These are phyloP conservation scores for Chamaetylas fuelleborni DNA, from an alignment of 2,113 vertebrate species.

Conservation along the genomic window DNA sequence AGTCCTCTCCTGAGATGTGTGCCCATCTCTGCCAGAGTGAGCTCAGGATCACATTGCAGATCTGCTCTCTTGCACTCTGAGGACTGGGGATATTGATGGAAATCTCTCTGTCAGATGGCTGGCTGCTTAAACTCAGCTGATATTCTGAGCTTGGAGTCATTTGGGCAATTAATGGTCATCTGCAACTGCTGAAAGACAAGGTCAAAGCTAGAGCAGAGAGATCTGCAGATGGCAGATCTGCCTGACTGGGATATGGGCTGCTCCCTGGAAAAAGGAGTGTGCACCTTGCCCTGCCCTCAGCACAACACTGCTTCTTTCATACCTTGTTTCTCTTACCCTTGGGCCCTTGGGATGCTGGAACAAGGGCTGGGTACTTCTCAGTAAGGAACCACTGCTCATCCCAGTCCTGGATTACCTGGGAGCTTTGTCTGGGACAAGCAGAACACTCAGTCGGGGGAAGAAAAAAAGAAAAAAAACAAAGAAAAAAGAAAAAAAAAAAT, in stretches of 20 bases:
- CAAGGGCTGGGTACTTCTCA: neutral
- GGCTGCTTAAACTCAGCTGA: conserved; percentile 52
- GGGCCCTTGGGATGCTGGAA: neutral
- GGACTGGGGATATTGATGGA: conserved; percentile 44
- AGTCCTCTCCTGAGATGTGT: neutral
- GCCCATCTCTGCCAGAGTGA: neutral
- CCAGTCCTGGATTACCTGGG: neutral
- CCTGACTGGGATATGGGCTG: neutral
- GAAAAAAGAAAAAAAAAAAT: neutral
- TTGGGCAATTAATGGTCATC: conserved; percentile 37
- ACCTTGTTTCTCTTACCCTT: neutral
- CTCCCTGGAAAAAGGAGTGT: neutral
- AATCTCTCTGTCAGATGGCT: conserved; percentile 33
- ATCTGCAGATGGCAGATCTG: neutral
- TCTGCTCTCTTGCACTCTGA: conserved; percentile 17
- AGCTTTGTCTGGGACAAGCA: neutral
- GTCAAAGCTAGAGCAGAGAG: conserved; percentile 2
- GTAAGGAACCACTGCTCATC: neutral
- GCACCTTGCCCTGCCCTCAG: neutral
- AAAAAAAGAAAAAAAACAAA: neutral
- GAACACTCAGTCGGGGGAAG: neutral
- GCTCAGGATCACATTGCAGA: neutral
- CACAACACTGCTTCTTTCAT: neutral
- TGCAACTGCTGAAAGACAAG: neutral
- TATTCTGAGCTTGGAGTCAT: conserved; percentile 10